Evolutionary conservation across 2,113 vertebrate genomes (phyloP), one percentile per base, ranked within the genome.

Genomic region (Corvus cornix): DNA sequence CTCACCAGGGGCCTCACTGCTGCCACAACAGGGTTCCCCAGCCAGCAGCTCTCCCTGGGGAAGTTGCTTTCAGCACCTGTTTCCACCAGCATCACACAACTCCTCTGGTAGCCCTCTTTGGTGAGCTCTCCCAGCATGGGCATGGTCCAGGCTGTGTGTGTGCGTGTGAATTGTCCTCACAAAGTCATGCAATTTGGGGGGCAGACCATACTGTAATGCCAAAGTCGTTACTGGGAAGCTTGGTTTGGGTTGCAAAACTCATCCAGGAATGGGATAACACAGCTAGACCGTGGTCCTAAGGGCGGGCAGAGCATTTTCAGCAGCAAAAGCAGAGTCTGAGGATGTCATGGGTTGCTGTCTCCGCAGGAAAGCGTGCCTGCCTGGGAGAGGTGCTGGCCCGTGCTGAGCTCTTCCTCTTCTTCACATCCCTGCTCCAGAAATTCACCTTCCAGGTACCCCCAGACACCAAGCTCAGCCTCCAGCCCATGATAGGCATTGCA

Each of bases 381-480:
- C 97, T 97, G 21, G 99, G 99, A 0, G 99, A 99, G 92, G 59
- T 97, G 56, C 85, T 99, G 91, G 99, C 98, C 3, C 98, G 96
- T 46, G 75, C 97, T 5, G 98, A 99, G 92, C 95, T 99, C 51
- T 99, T 99, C 85, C 96, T 99, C 84, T 99, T 99, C 95, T 98
- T 99, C 55, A 97, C 98, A 10, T 74, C 89, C 79, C 97, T 99
- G 63, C 67, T 98, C 46, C 98, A 99, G 97, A 99, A 97, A 51
- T 99, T 98, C 92, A 76, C 81, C n/a, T 98, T 99, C 94, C 98
- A 94, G 35, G 80, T 94, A 2, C 89, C 97, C 6, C 91, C 87
- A 0, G 97, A 92, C 62, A 97, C 95, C 13, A 86, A 95, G 1
- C 60, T 98, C 68, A 97, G 43, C n/a, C 49, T 95, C 13, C 87